Evolutionary conservation across 2,113 vertebrate genomes (phyloP).

Genomic region (Cynoglossus semilaevis): DNA sequence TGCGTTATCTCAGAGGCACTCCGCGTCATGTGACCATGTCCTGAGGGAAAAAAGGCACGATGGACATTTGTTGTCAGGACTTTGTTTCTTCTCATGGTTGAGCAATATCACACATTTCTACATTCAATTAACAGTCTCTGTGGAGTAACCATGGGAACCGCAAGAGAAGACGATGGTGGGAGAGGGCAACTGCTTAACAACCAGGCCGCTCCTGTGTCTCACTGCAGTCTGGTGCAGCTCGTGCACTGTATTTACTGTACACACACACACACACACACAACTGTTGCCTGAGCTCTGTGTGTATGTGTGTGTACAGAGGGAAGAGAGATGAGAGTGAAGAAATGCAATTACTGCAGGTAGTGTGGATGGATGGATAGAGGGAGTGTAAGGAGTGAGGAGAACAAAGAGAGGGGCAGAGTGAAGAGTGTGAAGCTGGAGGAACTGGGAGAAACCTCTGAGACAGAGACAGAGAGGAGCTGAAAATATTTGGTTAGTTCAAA

Average conservation of each 20-base stretch:
- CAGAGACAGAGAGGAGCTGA: too few relatives aligned
- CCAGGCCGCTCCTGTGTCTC: slow-evolving; percentile 17
- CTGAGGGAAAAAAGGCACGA: slow-evolving; percentile 4
- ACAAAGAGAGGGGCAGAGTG: too few relatives aligned
- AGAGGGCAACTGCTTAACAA: slow-evolving; percentile 26
- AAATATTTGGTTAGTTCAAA: slow-evolving; percentile 10
- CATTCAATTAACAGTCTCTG: slow-evolving; percentile 45
- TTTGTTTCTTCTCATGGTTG: slow-evolving; percentile 20
- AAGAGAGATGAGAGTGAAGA: slow-evolving; percentile 12
- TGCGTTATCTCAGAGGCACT: slow-evolving; percentile 17
- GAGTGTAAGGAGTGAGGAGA: too few relatives aligned
- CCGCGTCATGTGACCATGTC: slow-evolving; percentile 29
- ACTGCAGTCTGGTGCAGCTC: slow-evolving; percentile 7
- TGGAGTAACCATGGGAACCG: slow-evolving; percentile 61
- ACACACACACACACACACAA: slow-evolving; percentile 3
- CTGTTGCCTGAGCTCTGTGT: slow-evolving; percentile 21
- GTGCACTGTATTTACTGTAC: slow-evolving; percentile 9
- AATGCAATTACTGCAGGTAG: background rate
- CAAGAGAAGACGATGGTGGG: slow-evolving; percentile 10
- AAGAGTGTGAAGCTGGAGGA: too few relatives aligned
- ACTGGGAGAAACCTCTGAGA: too few relatives aligned
- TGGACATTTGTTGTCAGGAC: slow-evolving; percentile 30
- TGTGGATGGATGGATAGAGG: too few relatives aligned
- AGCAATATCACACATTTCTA: slow-evolving; percentile 41
- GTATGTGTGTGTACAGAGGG: slow-evolving; percentile 23